A percentile compares a stretch with the other conserved stretches of the same genome.
Conservation (phyloP, 2,113 vertebrate genomes). For the Myiagra hebetior region DNA sequence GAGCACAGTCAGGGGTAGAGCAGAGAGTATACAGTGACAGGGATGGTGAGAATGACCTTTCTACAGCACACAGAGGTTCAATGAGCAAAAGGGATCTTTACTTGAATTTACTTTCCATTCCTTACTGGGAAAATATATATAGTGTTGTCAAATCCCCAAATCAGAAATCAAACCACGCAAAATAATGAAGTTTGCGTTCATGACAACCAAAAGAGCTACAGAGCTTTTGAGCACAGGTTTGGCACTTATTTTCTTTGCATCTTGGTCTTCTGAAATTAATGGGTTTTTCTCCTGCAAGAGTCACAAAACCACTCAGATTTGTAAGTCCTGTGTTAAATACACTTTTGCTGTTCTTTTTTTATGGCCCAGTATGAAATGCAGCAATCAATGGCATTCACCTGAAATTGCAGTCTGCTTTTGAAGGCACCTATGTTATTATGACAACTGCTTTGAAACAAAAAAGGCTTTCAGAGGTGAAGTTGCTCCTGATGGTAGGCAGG, state of each 20-base stretch:
- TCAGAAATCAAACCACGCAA: neutral
- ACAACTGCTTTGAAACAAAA: neutral
- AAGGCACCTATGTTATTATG: neutral
- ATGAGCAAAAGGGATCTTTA: neutral
- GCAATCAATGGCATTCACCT: neutral
- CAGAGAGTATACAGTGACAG: neutral
- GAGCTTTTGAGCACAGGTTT: neutral
- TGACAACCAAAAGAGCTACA: neutral
- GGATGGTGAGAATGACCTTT: neutral
- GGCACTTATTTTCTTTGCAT: neutral
- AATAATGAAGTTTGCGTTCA: neutral
- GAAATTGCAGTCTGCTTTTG: neutral
- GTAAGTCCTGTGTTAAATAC: neutral
- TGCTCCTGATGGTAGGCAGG: neutral
- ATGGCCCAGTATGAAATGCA: neutral
- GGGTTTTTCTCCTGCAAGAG: neutral
- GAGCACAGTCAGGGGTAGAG: neutral
- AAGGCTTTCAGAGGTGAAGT: neutral
- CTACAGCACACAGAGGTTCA: neutral
- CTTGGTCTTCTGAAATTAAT: neutral
- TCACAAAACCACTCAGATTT: neutral
- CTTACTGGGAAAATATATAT: neutral
- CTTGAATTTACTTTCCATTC: neutral
- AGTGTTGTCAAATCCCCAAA: neutral
- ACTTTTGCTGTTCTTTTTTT: neutral